A percentile compares a stretch with the other conserved stretches of the same genome.
Conservation (phyloP, 2,888 invertebrate species). For the Agrochola circellaris region DNA sequence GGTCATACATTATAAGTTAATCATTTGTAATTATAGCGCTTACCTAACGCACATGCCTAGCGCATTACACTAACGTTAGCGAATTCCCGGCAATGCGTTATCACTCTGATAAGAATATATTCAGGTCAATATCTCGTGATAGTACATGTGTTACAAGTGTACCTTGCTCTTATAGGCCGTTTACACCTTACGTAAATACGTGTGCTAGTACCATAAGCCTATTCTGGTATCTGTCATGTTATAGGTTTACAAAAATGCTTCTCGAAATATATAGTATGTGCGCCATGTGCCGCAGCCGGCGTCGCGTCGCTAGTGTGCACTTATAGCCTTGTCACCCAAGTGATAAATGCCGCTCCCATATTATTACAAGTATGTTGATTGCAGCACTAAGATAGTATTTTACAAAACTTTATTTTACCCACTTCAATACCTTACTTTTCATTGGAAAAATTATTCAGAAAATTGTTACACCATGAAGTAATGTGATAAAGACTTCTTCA, state of each 20-base stretch:
- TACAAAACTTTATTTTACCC: constrained; percentile 36
- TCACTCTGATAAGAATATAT: constrained; percentile 83
- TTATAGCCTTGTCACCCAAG: constrained; percentile 42
- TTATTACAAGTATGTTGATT: constrained; percentile 50
- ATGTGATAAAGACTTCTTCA: background rate
- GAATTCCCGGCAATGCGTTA: constrained; percentile 70
- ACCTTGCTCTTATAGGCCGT: constrained; percentile 15
- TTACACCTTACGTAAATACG: constrained; percentile 18
- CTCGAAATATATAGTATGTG: background rate
- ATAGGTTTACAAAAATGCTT: background rate
- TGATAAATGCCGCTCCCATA: constrained; percentile 74
- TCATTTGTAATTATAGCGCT: constrained; percentile 74
- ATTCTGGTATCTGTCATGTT: background rate
- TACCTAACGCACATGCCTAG: constrained; percentile 70
- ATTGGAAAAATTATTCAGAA: constrained; percentile 28
- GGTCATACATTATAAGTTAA: constrained; percentile 64
- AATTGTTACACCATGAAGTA: constrained; percentile 4
- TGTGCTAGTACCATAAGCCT: background rate
- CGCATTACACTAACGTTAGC: constrained; percentile 69
- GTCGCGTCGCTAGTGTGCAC: background rate
- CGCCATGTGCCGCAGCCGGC: background rate
- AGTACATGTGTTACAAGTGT: constrained; percentile 68
- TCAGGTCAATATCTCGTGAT: constrained; percentile 88
- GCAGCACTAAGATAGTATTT: constrained; percentile 60
- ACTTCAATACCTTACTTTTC: constrained; percentile 29